phyloP scores from a whole-genome alignment of 2,888 invertebrate genomes.

The Drosophila anomalata region DNA sequence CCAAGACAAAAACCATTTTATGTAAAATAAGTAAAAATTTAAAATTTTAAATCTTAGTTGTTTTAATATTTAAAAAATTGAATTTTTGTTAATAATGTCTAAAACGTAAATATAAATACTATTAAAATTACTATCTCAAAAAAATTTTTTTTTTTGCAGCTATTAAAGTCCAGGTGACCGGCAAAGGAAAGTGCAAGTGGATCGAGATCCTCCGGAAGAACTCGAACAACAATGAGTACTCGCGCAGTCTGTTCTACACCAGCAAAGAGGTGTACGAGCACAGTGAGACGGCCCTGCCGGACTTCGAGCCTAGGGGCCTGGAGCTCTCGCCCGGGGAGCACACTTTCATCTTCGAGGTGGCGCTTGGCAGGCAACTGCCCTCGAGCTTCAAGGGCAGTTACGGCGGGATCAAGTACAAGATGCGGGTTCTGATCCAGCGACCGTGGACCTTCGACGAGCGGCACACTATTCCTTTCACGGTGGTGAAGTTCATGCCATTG shows the following conservation, averaged over 20 bases:
- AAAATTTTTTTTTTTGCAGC: slow-evolving; percentile 61
- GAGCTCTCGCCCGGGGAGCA: slow-evolving; percentile 81
- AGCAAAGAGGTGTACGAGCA: slow-evolving; percentile 82
- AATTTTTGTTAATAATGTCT: too few relatives aligned
- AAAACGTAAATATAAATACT: too few relatives aligned
- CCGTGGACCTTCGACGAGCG: slow-evolving; percentile 83
- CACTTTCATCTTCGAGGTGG: slow-evolving; percentile 79
- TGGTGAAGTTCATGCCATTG: slow-evolving; percentile 80
- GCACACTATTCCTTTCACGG: slow-evolving; percentile 80
- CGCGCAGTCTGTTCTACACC: slow-evolving; percentile 81
- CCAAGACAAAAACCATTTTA: not conserved
- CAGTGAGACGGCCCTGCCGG: slow-evolving; percentile 76
- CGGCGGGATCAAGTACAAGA: slow-evolving; percentile 83
- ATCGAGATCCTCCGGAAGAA: slow-evolving; percentile 82
- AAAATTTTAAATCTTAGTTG: too few relatives aligned
- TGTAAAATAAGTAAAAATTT: too few relatives aligned
- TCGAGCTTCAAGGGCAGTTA: slow-evolving; percentile 82
- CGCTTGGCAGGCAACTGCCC: slow-evolving; percentile 78
- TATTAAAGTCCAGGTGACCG: slow-evolving; percentile 82
- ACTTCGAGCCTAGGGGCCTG: slow-evolving; percentile 82
- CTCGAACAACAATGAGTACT: slow-evolving; percentile 76
- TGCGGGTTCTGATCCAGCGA: slow-evolving; percentile 82
- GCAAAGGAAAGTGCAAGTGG: slow-evolving; percentile 84
- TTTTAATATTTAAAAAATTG: too few relatives aligned
- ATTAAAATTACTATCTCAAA: not conserved